Evolutionary conservation across 2,797 vertebrate species (phyloP).

Genomic region (Strix occidentalis): DNA sequence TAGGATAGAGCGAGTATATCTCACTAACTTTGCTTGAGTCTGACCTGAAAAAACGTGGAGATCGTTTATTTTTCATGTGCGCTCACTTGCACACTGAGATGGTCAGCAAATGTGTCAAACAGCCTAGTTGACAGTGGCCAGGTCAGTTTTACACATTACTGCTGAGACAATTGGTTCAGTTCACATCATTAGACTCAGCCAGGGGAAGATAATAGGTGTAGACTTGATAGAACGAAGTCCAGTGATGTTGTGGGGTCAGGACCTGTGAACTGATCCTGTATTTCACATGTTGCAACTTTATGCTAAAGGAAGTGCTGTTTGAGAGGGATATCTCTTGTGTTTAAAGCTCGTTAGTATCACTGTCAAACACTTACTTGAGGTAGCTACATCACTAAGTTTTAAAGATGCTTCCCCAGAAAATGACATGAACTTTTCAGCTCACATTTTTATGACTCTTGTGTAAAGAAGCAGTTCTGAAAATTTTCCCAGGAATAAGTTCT

Average conservation of each 20-base stretch:
- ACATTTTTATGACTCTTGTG: not conserved
- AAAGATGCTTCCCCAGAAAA: not conserved
- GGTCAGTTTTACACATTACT: not conserved
- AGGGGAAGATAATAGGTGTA: not conserved
- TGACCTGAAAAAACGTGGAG: not conserved
- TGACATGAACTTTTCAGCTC: not conserved
- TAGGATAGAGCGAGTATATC: not conserved
- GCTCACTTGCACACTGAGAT: rapidly evolving
- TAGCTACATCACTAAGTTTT: not conserved
- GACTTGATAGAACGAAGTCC: not conserved
- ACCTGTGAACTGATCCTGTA: not conserved
- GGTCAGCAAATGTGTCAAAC: not conserved
- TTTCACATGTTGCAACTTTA: not conserved
- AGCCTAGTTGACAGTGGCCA: not conserved
- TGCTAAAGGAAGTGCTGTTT: not conserved
- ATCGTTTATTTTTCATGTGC: not conserved
- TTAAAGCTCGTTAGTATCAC: not conserved
- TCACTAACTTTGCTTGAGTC: not conserved
- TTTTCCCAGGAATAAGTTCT: not conserved
- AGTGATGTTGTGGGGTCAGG: not conserved
- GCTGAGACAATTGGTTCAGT: not conserved
- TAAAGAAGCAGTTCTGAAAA: not conserved
- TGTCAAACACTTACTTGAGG: not conserved
- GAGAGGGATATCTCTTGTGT: not conserved
- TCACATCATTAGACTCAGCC: rapidly evolving